Percentiles rank a stretch among this genome's conserved stretches.
Conservation (phyloP, 2,797 vertebrate genomes). For the Emydoidea blandingii region DNA sequence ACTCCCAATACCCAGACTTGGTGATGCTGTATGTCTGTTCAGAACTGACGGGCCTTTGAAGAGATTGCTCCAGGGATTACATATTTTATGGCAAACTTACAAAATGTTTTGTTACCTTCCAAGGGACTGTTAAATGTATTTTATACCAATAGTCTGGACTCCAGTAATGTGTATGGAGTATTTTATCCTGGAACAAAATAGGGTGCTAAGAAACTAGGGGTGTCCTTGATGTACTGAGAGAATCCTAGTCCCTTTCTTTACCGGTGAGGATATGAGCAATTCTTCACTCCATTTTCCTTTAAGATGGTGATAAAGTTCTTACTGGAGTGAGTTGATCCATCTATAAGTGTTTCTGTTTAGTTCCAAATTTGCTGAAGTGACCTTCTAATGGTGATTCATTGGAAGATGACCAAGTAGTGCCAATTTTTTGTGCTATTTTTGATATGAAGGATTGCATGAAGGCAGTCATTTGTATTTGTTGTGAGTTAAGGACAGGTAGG, state of each 20-base stretch:
- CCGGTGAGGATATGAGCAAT: not conserved
- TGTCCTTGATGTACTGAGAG: not conserved
- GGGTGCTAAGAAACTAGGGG: not conserved
- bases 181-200: not conserved
- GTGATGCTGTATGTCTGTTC: not conserved
- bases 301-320: not conserved
- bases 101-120: not conserved
- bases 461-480: not conserved
- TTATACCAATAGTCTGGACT: not conserved
- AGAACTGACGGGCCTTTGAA: not conserved
- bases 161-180: not conserved
- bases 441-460: not conserved
- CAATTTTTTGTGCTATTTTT: not conserved
- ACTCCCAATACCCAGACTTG: not conserved
- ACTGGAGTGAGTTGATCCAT: not conserved
- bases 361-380: not conserved
- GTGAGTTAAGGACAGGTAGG: not conserved
- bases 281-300: not conserved
- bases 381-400: not conserved
- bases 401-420: not conserved
- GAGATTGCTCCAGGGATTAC: not conserved
- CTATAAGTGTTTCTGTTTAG: slow-evolving; percentile 1
- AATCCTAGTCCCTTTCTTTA: not conserved
- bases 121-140: not conserved
- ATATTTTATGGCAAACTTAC: not conserved